Conservation (phyloP, 2,113 vertebrate genomes). For the Ageneiosus marmoratus region DNA sequence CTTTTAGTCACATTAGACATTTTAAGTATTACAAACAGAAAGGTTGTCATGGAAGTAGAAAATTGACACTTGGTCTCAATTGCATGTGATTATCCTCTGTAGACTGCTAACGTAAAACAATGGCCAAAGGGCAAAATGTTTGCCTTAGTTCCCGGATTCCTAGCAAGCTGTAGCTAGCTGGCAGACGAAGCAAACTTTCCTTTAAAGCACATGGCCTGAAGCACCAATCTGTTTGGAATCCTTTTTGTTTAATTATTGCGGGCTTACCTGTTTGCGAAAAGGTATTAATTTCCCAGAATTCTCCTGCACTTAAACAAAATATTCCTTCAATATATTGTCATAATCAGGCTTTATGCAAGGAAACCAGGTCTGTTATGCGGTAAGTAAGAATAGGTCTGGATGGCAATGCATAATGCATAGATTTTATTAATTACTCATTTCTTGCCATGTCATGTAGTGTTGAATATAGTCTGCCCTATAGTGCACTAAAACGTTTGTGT, state of each 20-base stretch:
- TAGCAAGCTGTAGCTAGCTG: slow-evolving; percentile 64
- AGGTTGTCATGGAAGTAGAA: slow-evolving; percentile 48
- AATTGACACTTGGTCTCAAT: slow-evolving; percentile 54
- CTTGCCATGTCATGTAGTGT: neutral
- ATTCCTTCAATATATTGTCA: neutral
- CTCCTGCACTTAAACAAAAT: neutral
- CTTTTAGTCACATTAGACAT: slow-evolving; percentile 55
- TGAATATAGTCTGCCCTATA: neutral
- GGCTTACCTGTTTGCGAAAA: slow-evolving; percentile 15
- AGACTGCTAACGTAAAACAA: slow-evolving; percentile 54
- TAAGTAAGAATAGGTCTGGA: neutral
- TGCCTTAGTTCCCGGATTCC: slow-evolving; percentile 33
- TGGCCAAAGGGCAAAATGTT: slow-evolving; percentile 57
- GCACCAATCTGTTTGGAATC: slow-evolving; percentile 19
- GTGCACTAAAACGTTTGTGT: too few species aligned
- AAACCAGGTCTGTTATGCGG: neutral
- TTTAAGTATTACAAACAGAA: slow-evolving; percentile 53
- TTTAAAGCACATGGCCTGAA: slow-evolving; percentile 41
- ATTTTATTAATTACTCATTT: neutral
- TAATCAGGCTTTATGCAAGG: neutral
- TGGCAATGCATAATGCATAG: neutral
- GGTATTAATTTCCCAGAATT: slow-evolving; percentile 4
- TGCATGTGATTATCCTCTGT: slow-evolving; percentile 60
- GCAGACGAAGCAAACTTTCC: slow-evolving; percentile 32
- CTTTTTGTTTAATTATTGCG: slow-evolving; percentile 30